Conservation (phyloP, 2,797 vertebrate genomes). For the Artibeus lituratus region DNA sequence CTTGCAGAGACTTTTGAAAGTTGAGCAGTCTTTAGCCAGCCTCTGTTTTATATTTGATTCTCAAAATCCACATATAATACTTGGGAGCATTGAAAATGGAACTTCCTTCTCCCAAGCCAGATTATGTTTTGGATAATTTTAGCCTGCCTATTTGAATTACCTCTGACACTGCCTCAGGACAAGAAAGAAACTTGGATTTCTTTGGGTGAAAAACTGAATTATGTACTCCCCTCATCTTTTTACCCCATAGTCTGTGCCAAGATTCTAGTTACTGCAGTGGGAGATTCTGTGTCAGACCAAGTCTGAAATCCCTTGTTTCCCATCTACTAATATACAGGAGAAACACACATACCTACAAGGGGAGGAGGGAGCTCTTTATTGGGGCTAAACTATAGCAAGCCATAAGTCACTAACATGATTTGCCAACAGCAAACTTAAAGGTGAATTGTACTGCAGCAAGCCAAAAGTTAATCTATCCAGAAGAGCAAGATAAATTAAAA, state of each 20-base stretch:
- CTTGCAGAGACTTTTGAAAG: background rate
- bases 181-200: slow-evolving; percentile 23
- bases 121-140: slow-evolving; percentile 37
- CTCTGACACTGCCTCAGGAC: background rate
- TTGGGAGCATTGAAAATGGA: background rate
- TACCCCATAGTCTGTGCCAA: background rate
- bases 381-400: background rate
- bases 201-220: slow-evolving; percentile 9
- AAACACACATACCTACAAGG: background rate
- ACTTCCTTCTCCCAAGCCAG: slow-evolving; percentile 6
- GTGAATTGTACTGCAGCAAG: background rate
- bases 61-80: slow-evolving; percentile 40
- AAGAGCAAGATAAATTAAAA: slow-evolving; percentile 58
- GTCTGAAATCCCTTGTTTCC: background rate
- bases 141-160: slow-evolving; percentile 24
- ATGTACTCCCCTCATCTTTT: background rate
- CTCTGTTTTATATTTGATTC: slow-evolving; percentile 42
- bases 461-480: slow-evolving; percentile 44
- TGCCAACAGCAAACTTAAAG: slow-evolving; percentile 13
- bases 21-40: slow-evolving; percentile 39
- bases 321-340: background rate
- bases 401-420: background rate
- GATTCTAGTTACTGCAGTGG: background rate
- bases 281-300: background rate
- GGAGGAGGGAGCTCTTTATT: background rate